Conservation (phyloP, 2,797 vertebrate species). For the Helarctos malayanus region DNA sequence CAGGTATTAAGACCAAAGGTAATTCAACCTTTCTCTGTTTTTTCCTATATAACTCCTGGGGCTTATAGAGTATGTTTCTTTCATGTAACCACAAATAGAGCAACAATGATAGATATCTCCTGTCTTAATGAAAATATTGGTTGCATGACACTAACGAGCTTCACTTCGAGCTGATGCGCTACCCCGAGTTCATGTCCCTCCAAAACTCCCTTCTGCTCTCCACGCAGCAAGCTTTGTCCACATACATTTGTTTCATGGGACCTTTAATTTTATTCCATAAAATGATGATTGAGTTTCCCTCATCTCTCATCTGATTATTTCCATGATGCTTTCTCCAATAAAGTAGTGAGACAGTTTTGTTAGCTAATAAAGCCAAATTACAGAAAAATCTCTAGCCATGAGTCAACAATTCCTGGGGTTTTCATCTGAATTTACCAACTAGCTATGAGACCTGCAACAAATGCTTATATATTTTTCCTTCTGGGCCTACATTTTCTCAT, state of each 20-base stretch:
- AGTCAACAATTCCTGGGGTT: neutral
- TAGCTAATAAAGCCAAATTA: neutral
- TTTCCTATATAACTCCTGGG: neutral
- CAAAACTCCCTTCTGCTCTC: accelerated
- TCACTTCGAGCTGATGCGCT: constrained; percentile 46
- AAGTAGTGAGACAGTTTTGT: neutral
- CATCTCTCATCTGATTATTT: constrained; percentile 34
- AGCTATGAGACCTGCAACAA: neutral
- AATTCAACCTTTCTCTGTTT: neutral
- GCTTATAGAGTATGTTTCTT: neutral
- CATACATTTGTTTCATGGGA: neutral
- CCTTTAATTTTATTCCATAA: constrained; percentile 58
- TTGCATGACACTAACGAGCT: accelerated
- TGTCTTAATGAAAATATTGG: neutral
- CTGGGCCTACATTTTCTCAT: neutral
- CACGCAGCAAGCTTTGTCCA: neutral
- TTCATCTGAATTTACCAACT: neutral
- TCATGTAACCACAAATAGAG: neutral
- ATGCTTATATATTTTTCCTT: neutral
- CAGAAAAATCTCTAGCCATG: neutral
- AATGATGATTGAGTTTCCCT: neutral
- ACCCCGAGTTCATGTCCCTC: accelerated
- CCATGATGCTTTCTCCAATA: neutral
- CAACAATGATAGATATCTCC: neutral
- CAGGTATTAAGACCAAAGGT: neutral